A percentile compares a stretch with the other conserved stretches of the same genome.
Evolutionary conservation across 64 coral and sea anemone species (phyloP).

Genomic region (Actinia tenebrosa): DNA sequence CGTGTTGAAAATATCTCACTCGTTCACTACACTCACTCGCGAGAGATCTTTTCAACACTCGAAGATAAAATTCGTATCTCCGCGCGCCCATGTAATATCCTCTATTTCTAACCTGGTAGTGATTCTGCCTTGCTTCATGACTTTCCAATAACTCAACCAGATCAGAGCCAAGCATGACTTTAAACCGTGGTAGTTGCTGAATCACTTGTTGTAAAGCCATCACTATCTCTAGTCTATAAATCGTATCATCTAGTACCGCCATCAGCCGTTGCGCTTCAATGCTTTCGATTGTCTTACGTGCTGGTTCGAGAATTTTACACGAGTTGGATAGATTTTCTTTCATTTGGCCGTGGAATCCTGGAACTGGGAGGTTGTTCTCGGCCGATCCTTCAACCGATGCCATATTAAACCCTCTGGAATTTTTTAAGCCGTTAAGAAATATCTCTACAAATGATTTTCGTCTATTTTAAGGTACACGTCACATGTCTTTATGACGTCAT

Average conservation of each 20-base stretch:
- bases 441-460: neutral
- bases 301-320: constrained; percentile 58
- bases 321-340: constrained; percentile 21
- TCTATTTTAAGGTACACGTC: neutral
- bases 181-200: constrained; percentile 36
- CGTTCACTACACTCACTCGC: no score
- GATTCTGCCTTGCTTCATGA: neutral
- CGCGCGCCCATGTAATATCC: no score
- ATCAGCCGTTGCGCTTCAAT: constrained; percentile 65
- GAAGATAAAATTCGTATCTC: no score
- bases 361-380: neutral
- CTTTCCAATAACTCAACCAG: constrained; percentile 25
- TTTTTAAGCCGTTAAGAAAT: neutral
- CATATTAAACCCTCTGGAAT: neutral
- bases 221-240: constrained; percentile 50
- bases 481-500: neutral
- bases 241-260: constrained; percentile 58
- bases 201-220: constrained; percentile 38
- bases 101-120: neutral
- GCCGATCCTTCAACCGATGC: constrained; percentile 17
- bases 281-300: constrained; percentile 45
- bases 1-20: no score
- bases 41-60: no score
- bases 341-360: neutral
- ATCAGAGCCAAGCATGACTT: constrained; percentile 50